Conservation (phyloP, 2,797 vertebrate genomes). For the Hephaestus fuliginosus region DNA sequence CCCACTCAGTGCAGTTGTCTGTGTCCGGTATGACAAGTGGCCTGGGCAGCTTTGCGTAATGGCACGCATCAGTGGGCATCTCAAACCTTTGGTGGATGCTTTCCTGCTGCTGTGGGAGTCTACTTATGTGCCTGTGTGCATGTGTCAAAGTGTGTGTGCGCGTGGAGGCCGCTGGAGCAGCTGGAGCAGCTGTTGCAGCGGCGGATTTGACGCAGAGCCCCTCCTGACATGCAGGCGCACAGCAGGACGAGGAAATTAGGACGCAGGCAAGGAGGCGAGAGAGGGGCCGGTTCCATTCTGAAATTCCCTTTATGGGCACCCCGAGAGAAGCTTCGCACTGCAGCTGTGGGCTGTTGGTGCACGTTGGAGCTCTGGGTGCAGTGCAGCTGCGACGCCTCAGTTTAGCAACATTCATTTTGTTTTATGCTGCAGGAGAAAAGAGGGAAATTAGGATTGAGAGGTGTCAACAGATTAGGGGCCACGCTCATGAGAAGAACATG, state of each 20-base stretch:
- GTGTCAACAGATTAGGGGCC: constrained; percentile 35
- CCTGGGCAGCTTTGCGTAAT: constrained; percentile 63
- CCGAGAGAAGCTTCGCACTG: background rate
- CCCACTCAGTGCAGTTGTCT: background rate
- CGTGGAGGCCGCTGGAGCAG: constrained; percentile 47
- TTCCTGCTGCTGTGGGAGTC: constrained; percentile 42
- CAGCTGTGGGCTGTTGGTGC: constrained; percentile 39
- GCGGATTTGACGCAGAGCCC: constrained; percentile 64
- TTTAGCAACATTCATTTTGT: constrained; percentile 39
- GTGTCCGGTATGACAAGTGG: constrained; percentile 35
- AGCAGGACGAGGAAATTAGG: constrained; percentile 44
- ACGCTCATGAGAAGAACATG: constrained; percentile 19
- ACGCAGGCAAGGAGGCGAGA: constrained; percentile 21
- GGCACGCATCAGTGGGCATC: constrained; percentile 57
- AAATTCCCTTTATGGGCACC: constrained; percentile 28
- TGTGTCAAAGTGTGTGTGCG: constrained; percentile 20
- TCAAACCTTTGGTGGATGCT: constrained; percentile 37
- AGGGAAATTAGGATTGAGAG: constrained; percentile 26
- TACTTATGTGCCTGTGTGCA: constrained; percentile 3
- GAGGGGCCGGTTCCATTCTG: constrained; percentile 11
- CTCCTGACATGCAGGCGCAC: constrained; percentile 39
- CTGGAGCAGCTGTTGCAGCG: constrained; percentile 74
- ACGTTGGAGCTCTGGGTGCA: background rate
- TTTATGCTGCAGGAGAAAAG: constrained; percentile 37
- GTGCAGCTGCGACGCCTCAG: constrained; percentile 51